Conservation (phyloP, 2,797 vertebrate genomes). For the Eptatretus atami region DNA sequence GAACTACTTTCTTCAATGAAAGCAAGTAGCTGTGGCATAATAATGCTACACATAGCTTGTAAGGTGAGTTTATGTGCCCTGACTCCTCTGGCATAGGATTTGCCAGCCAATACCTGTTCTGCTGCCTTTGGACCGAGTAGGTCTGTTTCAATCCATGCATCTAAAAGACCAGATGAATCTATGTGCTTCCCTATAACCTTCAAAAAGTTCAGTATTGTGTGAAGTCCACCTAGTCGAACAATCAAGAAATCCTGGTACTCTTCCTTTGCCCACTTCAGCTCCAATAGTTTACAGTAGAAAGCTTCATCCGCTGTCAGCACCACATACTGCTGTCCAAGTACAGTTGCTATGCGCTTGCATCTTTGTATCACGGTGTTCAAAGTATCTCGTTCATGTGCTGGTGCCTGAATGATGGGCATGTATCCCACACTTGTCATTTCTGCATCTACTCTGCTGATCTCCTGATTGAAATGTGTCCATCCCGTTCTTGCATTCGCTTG, state of each 20-base stretch:
- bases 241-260: conserved; percentile 8
- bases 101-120: neutral
- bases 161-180: conserved; percentile 7
- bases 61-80: too few species aligned
- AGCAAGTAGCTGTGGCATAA: too few species aligned
- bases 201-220: conserved; percentile 8
- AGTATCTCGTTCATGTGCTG: conserved; percentile 8
- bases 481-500: too few species aligned
- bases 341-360: neutral
- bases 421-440: conserved; percentile 7
- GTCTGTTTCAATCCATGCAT: conserved; percentile 8
- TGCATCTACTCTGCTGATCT: neutral
- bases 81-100: too few species aligned
- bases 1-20: too few species aligned
- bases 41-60: too few species aligned
- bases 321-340: conserved; percentile 6
- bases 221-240: conserved; percentile 8
- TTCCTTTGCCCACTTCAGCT: conserved; percentile 8
- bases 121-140: conserved; percentile 1
- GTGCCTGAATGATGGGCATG: conserved; percentile 8
- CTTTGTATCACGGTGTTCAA: conserved; percentile 7
- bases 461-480: too few species aligned
- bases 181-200: conserved; percentile 9
- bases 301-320: conserved; percentile 8
- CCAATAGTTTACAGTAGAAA: conserved; percentile 7